Conservation (phyloP, 2,113 vertebrate species). For the Erythrocebus patas region DNA sequence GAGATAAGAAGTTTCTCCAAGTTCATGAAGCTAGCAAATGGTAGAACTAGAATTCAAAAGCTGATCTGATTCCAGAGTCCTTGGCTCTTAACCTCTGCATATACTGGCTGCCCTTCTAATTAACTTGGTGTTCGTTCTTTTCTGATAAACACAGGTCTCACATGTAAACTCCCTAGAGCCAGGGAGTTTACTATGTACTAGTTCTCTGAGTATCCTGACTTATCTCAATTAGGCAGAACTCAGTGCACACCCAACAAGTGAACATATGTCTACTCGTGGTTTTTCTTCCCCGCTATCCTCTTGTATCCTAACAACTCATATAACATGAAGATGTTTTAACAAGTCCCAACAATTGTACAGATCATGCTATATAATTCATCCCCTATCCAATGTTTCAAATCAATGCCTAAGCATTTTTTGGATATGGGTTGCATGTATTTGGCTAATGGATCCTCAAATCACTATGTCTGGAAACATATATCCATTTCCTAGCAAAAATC, state of each 20-base stretch:
- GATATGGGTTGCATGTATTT: background rate
- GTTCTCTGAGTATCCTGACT: background rate
- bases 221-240: background rate
- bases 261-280: accelerated
- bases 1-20: background rate
- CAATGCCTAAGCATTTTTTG: background rate
- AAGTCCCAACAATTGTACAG: background rate
- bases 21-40: background rate
- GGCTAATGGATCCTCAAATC: background rate
- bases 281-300: background rate
- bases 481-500: background rate
- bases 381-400: background rate
- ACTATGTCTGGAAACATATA: background rate
- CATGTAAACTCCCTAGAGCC: background rate
- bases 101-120: background rate
- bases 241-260: background rate
- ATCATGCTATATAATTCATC: background rate
- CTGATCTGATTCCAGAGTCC: background rate
- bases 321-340: background rate
- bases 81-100: accelerated
- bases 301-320: background rate
- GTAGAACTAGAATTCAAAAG: background rate
- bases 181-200: background rate
- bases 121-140: background rate
- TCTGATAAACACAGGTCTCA: background rate